Evolutionary conservation across 2,797 vertebrate genomes (phyloP).

Genomic region (Xenentodon cancila): DNA sequence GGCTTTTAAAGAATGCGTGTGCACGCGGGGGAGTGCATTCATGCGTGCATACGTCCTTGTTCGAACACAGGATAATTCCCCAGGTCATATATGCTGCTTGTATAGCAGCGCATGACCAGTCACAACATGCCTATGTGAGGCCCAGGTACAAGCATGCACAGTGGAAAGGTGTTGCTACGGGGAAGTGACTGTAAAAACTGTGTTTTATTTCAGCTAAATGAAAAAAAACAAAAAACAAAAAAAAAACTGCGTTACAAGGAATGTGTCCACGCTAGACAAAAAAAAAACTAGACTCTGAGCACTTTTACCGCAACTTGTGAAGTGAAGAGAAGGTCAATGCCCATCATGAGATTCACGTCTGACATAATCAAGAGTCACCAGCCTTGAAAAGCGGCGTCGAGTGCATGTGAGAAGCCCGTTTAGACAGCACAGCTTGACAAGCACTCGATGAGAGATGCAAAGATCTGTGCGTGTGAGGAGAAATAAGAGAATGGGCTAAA

Average conservation of each 20-base stretch:
- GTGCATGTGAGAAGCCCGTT: constrained; percentile 56
- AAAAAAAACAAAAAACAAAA: too few species aligned
- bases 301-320: constrained; percentile 24
- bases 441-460: constrained; percentile 63
- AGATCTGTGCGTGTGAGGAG: constrained; percentile 27
- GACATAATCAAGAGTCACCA: constrained; percentile 58
- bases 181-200: constrained; percentile 52
- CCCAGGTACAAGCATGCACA: constrained; percentile 66
- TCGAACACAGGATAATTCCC: constrained; percentile 62
- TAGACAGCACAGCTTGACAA: constrained; percentile 63
- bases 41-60: constrained; percentile 40
- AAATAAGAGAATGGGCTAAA: constrained; percentile 49
- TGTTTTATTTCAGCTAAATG: constrained; percentile 61
- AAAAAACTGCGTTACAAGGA: constrained; percentile 46
- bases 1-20: constrained; percentile 65
- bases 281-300: constrained; percentile 25
- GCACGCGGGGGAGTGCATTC: constrained; percentile 16
- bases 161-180: constrained; percentile 57
- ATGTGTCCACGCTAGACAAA: constrained; percentile 38
- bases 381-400: constrained; percentile 55
- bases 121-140: constrained; percentile 67
- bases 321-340: constrained; percentile 24
- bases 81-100: constrained; percentile 61
- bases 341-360: constrained; percentile 39
- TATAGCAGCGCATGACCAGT: constrained; percentile 70